Evolutionary conservation across 2,113 vertebrate species (phyloP), one percentile per base, ranked within the genome.

Genomic region (Pseudorhombus dupliciocellatus): DNA sequence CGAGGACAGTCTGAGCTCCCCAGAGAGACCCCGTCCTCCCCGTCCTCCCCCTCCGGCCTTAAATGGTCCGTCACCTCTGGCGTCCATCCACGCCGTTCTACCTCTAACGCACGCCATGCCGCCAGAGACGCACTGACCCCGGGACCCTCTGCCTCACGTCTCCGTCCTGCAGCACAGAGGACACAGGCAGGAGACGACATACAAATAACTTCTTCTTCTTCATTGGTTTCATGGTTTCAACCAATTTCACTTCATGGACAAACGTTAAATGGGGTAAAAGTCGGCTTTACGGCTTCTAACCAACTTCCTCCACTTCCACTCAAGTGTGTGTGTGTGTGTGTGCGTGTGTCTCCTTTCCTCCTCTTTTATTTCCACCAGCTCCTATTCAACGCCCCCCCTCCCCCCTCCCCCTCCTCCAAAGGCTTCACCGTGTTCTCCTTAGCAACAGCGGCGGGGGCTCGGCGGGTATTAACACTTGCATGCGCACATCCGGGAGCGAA

Each of bases 381-480:
- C 44, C 78, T 79, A 74, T 84, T 81, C 73, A 76, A 9, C 42
- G 0, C 18, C 20, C 6, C 4, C 48, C 16, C 53, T 0, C 44
- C 52, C 20, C 16, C 15, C 5, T 28, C 26, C 10, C 16, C 18
- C 24, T 48, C n/a, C 66, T 66, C 62, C 57, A 74, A 81, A 81
- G 70, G 40, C 80, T 80, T 56, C 51, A 69, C 74, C 81, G 68
- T 87, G 78, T 91, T 91, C 84, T 88, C 90, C 91, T 91, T 89
- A 89, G 92, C 90, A 92, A 93, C 91, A 92, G 90, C 59, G 78
- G 62, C 66, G 76, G 50, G 79, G 62, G 73, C 72, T 79, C 72
- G 53, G 61, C 73, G 79, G 66, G 85, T 75, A 82, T 88, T 86
- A 84, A 80, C 70, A 83, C 78, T 83, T 55, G 69, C 63, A 30